Evolutionary conservation across 1,140 invertebrate genomes (phyloP), one percentile per base, ranked within the genome.

Genomic region (Dolichoris vasculosae): DNA sequence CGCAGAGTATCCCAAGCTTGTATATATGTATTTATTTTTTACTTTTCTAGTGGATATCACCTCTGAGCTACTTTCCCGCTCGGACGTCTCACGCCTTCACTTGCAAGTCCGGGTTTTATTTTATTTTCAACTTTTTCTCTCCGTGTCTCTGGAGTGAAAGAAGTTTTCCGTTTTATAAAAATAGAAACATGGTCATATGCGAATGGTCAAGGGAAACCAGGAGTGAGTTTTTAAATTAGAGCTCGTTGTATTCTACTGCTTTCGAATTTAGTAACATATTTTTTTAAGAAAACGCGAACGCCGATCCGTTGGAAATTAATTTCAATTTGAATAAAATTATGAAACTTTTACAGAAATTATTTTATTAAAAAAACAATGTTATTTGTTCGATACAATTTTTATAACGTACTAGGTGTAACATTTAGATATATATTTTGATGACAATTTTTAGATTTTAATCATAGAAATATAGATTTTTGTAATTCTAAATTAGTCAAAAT

Each of bases 21-120:
- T 40, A 20, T 71, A 71, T 71, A 71, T n/a, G 23, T 73, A 9
- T 73, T 73, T 73, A 73, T 38, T 73, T 73, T 67, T 71, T 71
- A 71, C 17, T 71, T 73, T 73, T 73, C 38, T 43, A 73, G 38
- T 73, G 38, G 69, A 8, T 73, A 40, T 43, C 40, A n/a, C 38
- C 38, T 43, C 40, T 73, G 23, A 73, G 69, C 1, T 43, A 43
- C 69, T 43, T 40, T 26, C 38, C 20, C 69, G 6, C 4, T 40
- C 43, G 15, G 69, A 73, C 40, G 13, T n/a, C 69, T 73, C 38
- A 73, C 2, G 38, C 20, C 38, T 73, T 73, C 38, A 73, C 69
- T 73, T 73, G 13, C 9, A 0, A 73, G 38, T 23, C 43, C n/a
- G 20, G 69, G 4, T 71, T 71, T 71, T 71, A 71, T 71, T 71